These are phyloP conservation scores for Irena cyanogastra DNA, from an alignment of 2,113 vertebrate species.

Conservation along the genomic window DNA sequence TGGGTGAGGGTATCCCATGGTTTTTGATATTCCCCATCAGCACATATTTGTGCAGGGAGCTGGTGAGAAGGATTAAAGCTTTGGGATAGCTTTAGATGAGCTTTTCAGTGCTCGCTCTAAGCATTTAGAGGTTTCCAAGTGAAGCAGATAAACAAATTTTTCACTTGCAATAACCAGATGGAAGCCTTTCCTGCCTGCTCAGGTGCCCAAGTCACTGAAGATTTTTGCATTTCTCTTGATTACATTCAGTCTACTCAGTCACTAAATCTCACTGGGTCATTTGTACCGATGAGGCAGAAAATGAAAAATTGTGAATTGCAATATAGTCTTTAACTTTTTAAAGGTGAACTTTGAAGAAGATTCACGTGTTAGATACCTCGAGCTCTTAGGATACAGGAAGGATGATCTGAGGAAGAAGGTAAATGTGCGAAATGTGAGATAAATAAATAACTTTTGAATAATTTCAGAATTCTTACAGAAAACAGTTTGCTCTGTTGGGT, in stretches of 20 bases:
- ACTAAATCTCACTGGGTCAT: neutral
- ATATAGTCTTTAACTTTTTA: neutral
- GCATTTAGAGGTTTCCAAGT: neutral
- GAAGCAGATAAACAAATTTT: neutral
- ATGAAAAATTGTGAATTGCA: neutral
- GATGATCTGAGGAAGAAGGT: constrained; percentile 90
- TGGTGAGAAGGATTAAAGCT: neutral
- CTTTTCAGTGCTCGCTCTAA: neutral
- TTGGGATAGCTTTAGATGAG: neutral
- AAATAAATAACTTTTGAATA: neutral
- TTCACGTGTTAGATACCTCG: constrained; percentile 86
- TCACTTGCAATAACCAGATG: neutral
- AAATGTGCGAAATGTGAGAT: neutral
- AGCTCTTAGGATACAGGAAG: constrained; percentile 90
- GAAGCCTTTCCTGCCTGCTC: neutral
- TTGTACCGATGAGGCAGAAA: neutral
- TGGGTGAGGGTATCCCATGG: neutral
- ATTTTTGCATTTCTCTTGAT: neutral
- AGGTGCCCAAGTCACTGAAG: neutral
- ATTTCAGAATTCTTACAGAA: neutral
- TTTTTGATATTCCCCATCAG: neutral
- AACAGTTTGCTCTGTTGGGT: neutral
- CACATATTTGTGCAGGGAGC: neutral
- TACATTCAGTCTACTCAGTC: neutral
- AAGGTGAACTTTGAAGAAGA: constrained; percentile 94